phyloP scores from a whole-genome alignment of 2,113 vertebrate genomes.

The Glareola pratincola region DNA sequence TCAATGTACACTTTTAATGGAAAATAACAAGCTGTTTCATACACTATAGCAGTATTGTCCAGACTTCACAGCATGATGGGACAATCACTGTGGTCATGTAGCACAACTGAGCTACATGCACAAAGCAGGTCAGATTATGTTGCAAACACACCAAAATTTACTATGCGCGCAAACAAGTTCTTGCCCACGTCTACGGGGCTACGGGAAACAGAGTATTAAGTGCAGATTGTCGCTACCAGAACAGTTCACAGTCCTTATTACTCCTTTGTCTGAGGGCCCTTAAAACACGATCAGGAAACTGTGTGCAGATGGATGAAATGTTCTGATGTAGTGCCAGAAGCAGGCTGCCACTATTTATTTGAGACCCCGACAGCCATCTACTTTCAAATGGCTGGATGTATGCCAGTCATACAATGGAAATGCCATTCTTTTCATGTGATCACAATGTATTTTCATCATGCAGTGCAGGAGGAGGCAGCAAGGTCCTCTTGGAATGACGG shows the following conservation, averaged over 20 bases:
- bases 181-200: not conserved
- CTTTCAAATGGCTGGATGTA: conserved; percentile 33
- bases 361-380: not conserved
- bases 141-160: not conserved
- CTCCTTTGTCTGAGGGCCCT: conserved; percentile 20
- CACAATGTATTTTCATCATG: not conserved
- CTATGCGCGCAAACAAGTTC: not conserved
- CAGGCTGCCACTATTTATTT: conserved; percentile 18
- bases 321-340: conserved; percentile 48
- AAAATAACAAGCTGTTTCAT: not conserved
- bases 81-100: not conserved
- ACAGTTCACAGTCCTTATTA: not conserved
- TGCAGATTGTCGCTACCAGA: not conserved
- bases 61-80: not conserved
- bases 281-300: conserved; percentile 25
- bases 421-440: not conserved
- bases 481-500: not conserved
- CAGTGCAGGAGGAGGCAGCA: not conserved
- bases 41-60: not conserved
- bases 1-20: not conserved
- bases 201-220: not conserved
- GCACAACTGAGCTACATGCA: not conserved
- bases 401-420: conserved; percentile 45
- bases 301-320: conserved; percentile 12
- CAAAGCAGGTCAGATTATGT: not conserved